Conservation (phyloP, 2,797 vertebrate genomes). For the Adrianichthys oophorus region DNA sequence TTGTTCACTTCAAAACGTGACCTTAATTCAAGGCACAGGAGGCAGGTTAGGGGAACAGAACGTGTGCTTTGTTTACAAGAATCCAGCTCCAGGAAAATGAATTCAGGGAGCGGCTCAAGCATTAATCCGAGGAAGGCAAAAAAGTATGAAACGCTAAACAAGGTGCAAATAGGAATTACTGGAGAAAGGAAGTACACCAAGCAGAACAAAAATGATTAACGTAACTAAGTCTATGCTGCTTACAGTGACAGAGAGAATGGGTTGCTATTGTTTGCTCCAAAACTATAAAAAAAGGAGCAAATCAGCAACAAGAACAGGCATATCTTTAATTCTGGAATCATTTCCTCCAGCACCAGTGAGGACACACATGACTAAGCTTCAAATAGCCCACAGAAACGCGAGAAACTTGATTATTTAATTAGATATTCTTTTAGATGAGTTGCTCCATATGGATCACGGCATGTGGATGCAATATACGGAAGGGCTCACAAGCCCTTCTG, state of each 20-base stretch:
- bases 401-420: constrained; percentile 49
- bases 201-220: too few species aligned
- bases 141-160: neutral
- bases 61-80: neutral
- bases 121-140: neutral
- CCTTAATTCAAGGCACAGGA: neutral
- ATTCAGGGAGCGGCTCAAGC: neutral
- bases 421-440: constrained; percentile 41
- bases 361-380: constrained; percentile 30
- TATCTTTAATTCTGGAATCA: constrained; percentile 22
- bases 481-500: constrained; percentile 16
- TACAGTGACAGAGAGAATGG: neutral
- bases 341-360: constrained; percentile 7
- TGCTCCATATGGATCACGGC: constrained; percentile 29
- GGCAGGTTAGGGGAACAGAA: neutral
- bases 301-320: constrained; percentile 1
- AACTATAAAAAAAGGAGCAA: constrained; percentile 6
- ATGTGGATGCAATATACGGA: constrained; percentile 27
- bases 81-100: neutral
- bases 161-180: neutral
- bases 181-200: too few species aligned
- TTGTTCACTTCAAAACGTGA: neutral
- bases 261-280: constrained; percentile 29
- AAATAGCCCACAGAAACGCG: constrained; percentile 31
- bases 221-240: constrained; percentile 11